Evolutionary conservation across 2,797 vertebrate species (phyloP), one percentile per base, ranked within the genome.

Genomic region (Cottoperca gobio): DNA sequence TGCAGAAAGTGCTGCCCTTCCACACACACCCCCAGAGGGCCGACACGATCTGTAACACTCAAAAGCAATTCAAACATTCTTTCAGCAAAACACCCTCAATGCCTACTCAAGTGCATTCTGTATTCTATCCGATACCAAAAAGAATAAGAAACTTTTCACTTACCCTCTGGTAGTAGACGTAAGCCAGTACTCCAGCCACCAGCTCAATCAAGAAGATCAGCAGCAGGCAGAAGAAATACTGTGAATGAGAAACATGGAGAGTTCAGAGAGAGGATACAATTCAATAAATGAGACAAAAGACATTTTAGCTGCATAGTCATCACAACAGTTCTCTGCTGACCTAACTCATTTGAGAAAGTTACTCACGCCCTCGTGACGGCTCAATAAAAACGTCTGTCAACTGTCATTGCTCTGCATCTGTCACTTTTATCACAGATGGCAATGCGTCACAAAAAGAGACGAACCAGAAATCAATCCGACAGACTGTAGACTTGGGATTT

Each of bases 81-180:
- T 12, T 55, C 19, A 28, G 21, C 7, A 46, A 28, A 54, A 67
- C 21, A 39, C 8, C 28, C 60, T 33, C 6, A 0, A n/a, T 31
- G 5, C 21, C 35, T 43, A 23, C 14, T 10, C 19, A 16, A 24
- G 23, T 55, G 4, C n/a, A 31, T 42, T 19, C 0, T 2, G 6
- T 2, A 40, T 35, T 50, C 9, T 42, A 35, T 48, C 26, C 11
- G 2, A 58, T 2, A 19, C 26, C 28, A 3, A 7, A 43, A 39
- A 17, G n/a, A n/a, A 4, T 16, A 23, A 3, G 28, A 7, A 28
- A 50, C 64, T 53, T 76, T 48, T n/a, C 26, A 88, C 95, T 95
- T 83, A 97, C 96, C 93, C 79, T 95, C 81, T 96, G 96, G 88
- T 96, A 96, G 83, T 97, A 97, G 7, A 97, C 92, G 12, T 97